These are phyloP conservation scores for Lasioglossum leucozonium DNA, from an alignment of 2,888 invertebrate species.

Conservation along the genomic window DNA sequence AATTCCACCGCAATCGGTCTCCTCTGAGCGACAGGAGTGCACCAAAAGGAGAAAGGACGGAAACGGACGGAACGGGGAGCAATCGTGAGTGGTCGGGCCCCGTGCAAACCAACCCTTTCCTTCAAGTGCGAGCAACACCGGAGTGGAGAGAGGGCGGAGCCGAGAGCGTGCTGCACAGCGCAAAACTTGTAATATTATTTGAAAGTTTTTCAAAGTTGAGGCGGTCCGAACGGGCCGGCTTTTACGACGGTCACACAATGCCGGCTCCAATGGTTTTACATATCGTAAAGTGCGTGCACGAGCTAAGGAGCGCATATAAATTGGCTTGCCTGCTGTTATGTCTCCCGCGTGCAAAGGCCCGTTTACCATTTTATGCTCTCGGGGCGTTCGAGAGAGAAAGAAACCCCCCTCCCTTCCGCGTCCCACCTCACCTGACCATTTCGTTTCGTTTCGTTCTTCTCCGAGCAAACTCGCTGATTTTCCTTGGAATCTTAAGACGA, in stretches of 20 bases:
- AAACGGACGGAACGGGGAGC: not conserved
- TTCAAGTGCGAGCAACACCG: not conserved
- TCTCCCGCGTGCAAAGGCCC: constrained; percentile 74
- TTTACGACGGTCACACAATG: constrained; percentile 78
- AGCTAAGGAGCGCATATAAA: constrained; percentile 79
- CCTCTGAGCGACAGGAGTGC: not conserved
- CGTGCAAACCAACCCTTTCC: constrained; percentile 4
- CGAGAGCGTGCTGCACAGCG: constrained; percentile 33
- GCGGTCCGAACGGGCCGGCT: constrained; percentile 61
- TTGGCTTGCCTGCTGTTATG: constrained; percentile 78
- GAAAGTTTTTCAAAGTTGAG: constrained; percentile 72
- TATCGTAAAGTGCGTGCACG: constrained; percentile 78
- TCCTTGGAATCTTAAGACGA: constrained; percentile 13
- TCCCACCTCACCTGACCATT: not conserved
- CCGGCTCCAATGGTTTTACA: constrained; percentile 76
- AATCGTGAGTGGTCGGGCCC: not conserved
- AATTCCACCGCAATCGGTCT: not conserved
- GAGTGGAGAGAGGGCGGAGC: constrained; percentile 5
- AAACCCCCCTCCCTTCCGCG: no score
- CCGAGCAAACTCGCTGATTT: constrained; percentile 1
- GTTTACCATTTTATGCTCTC: constrained; percentile 78
- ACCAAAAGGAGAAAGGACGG: not conserved
- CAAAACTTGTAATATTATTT: constrained; percentile 68
- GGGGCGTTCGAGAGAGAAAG: constrained; percentile 64
- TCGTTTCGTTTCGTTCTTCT: not conserved